Conservation (phyloP, 2,113 vertebrate species). For the Dryoscopus gambensis region DNA sequence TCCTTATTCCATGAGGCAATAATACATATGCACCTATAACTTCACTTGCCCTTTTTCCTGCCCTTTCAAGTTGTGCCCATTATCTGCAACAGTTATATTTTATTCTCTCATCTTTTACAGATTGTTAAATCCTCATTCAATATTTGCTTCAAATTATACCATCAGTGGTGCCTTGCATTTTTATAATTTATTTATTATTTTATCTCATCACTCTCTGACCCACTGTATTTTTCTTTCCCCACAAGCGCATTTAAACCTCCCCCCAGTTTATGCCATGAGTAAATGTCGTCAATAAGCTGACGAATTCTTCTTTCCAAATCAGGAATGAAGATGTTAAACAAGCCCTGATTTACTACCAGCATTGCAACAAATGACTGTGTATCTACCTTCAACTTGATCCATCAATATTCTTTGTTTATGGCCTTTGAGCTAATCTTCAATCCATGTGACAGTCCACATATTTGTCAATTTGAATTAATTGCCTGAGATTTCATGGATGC, state of each 20-base stretch:
- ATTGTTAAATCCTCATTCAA: not conserved
- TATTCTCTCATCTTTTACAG: not conserved
- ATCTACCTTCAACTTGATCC: not conserved
- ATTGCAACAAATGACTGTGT: not conserved
- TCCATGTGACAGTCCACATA: not conserved
- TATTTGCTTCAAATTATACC: not conserved
- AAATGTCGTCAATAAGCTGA: not conserved
- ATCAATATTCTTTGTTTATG: conserved; percentile 34
- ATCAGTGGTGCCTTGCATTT: not conserved
- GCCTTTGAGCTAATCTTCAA: conserved; percentile 36
- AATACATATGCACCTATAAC: not conserved
- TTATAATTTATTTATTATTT: conserved; percentile 2
- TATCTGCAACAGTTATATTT: conserved; percentile 1
- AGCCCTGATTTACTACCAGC: not conserved
- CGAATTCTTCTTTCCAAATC: not conserved
- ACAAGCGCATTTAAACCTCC: not conserved
- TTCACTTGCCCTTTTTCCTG: not conserved
- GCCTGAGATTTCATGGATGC: not conserved
- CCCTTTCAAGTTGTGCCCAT: not conserved
- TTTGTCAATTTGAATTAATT: conserved; percentile 43
- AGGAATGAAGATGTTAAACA: conserved; percentile 2
- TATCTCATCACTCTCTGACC: not conserved
- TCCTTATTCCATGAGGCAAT: not conserved
- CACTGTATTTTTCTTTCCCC: not conserved
- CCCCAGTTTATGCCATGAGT: not conserved